These are phyloP conservation scores for Silurus meridionalis DNA, from an alignment of 2,113 vertebrate genomes.

Conservation along the genomic window DNA sequence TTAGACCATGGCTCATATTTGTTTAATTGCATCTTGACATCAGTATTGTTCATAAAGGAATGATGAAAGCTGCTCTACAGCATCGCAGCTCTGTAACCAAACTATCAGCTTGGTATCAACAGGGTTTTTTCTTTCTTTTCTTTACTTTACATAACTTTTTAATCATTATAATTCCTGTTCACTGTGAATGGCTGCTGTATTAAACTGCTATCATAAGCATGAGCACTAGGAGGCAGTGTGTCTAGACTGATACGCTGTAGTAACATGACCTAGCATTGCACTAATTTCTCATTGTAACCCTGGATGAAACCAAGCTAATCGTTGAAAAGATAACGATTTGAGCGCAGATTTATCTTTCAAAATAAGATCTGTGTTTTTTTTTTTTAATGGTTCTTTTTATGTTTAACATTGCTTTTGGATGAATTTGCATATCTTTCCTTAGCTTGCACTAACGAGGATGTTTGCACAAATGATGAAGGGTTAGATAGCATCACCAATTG, in stretches of 20 bases:
- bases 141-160: not conserved
- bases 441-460: constrained; percentile 31
- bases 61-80: constrained; percentile 60
- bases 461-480: constrained; percentile 3
- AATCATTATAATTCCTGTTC: not conserved
- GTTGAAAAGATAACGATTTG: constrained; percentile 19
- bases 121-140: not conserved
- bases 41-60: constrained; percentile 59
- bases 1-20: constrained; percentile 39
- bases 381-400: constrained; percentile 17
- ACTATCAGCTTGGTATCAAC: constrained; percentile 38
- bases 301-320: constrained; percentile 43
- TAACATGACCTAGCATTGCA: not conserved
- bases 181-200: not conserved
- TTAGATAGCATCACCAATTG: constrained; percentile 8
- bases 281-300: constrained; percentile 11
- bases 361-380: constrained; percentile 33
- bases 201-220: not conserved
- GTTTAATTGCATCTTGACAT: constrained; percentile 47
- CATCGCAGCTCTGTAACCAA: constrained; percentile 21
- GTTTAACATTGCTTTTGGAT: constrained; percentile 41
- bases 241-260: not conserved
- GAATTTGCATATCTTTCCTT: constrained; percentile 9
- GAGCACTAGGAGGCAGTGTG: not conserved
- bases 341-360: constrained; percentile 30